Percentiles rank a stretch among this genome's conserved stretches.
Conservation (phyloP, 2,888 invertebrate species). For the Sphecodes monilicornis region DNA sequence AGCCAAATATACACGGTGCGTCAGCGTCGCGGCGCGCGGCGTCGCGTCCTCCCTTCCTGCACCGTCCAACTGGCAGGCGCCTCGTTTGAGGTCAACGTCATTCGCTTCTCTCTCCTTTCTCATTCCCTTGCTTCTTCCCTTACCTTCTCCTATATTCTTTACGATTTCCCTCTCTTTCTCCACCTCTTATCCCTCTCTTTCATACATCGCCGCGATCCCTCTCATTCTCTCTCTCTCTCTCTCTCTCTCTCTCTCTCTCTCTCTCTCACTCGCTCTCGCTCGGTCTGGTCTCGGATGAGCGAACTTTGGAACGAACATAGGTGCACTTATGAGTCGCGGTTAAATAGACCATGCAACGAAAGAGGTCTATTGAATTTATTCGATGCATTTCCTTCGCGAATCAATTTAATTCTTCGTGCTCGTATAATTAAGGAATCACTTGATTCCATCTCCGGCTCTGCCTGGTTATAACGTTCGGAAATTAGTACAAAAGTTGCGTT, state of each 20-base stretch:
- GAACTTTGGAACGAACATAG: conserved; percentile 65
- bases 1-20: conserved; percentile 84
- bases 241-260: not conserved
- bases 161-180: conserved; percentile 46
- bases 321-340: conserved; percentile 45
- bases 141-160: conserved; percentile 57
- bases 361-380: conserved; percentile 13
- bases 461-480: not conserved
- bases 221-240: not conserved
- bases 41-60: conserved; percentile 79
- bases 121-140: conserved; percentile 56
- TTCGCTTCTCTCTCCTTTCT: conserved; percentile 71
- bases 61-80: conserved; percentile 73
- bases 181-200: conserved; percentile 26
- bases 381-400: not conserved
- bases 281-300: conserved; percentile 66
- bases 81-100: conserved; percentile 84
- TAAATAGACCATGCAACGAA: conserved; percentile 42
- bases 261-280: conserved; percentile 16
- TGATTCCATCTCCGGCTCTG: not conserved
- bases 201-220: not conserved
- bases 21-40: conserved; percentile 84
- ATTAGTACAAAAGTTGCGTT: not conserved
- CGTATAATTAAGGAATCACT: not conserved
- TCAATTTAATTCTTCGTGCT: not conserved